Evolutionary conservation across 2,113 vertebrate species (phyloP).

Genomic region (Oncorhynchus clarkii): DNA sequence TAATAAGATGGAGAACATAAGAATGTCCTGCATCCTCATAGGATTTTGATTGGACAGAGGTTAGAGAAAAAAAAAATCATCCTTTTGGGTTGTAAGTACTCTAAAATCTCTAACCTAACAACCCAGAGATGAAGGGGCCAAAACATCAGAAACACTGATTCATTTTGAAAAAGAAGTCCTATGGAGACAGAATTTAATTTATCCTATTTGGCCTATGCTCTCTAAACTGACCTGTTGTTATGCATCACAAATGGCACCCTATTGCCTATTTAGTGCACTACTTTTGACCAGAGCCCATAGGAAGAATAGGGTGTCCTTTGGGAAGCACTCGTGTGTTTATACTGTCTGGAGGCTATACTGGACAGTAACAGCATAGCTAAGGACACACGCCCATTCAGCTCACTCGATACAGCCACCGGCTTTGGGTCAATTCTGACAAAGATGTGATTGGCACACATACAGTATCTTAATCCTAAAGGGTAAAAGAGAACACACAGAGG

Average conservation of each 20-base stretch:
- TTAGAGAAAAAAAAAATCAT: too few species aligned
- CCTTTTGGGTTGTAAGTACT: too few species aligned
- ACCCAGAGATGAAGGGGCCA: neutral
- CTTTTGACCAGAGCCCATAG: too few species aligned
- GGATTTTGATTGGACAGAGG: too few species aligned
- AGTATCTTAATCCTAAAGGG: conserved; percentile 34
- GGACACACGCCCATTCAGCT: neutral
- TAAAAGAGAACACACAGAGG: conserved; percentile 5
- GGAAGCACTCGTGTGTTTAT: conserved; percentile 37
- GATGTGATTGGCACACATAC: conserved; percentile 10
- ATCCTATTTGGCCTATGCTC: conserved; percentile 17
- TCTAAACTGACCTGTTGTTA: neutral
- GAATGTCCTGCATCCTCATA: too few species aligned
- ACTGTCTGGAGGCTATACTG: conserved; percentile 15
- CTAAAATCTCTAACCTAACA: neutral
- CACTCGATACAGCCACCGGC: neutral
- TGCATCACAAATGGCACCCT: too few species aligned
- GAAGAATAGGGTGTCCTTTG: neutral
- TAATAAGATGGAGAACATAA: too few species aligned
- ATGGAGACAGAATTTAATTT: neutral
- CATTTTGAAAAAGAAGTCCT: conserved; percentile 2
- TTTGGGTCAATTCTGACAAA: conserved; percentile 14
- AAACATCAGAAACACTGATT: neutral
- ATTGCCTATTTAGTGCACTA: neutral
- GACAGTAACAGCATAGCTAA: neutral